Base-by-base conservation (phyloP, 2,888 invertebrate species). In the Leptura quadrifasciata region DNA sequence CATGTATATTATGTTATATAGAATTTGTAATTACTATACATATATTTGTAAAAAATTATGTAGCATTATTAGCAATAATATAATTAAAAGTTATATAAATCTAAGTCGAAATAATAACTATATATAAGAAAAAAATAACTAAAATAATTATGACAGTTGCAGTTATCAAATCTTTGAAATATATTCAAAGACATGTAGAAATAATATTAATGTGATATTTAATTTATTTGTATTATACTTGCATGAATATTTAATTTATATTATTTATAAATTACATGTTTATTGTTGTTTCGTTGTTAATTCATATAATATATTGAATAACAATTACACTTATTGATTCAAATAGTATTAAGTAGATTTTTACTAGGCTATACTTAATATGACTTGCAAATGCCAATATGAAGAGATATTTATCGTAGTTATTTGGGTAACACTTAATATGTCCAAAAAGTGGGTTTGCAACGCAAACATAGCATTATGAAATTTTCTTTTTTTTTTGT, bases 201-300 rank as follows among this genome's bases (percentile, higher is more conserved):
- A 69, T 69, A 74, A 31, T 68, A 72, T 65, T 54, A 69, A 76
- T 78, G 78, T 78, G 78, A 78, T 78, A 78, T 73, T 75, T 78
- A 76, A 76, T 78, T 78, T 78, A 78, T 78, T 78, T 76, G 63
- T 68, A 74, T 57, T 67, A 69, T 71, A 74, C 27, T 69, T 35
- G 17, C 35, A 67, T 69, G 72, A 54, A 20, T 69, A 47, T 17
- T 12, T 58, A 21, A 47, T 69, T 58, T 58, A 58, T 57, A 39
- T 35, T 68, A 68, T 31, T 24, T 24, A 55, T 68, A 57, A 55
- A 31, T 67, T 55, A 15, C 47, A 24, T 47, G 18, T 18, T 64
- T 63, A 20, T 21, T 47, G 64, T 64, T 64, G 21, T 64, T 39
- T 20, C 21, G 20, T 64, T n/a, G 47, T 65, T 65, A 52, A n/a